Conservation (phyloP, 1,140 invertebrate genomes). For the Caenorhabditis briggsae region DNA sequence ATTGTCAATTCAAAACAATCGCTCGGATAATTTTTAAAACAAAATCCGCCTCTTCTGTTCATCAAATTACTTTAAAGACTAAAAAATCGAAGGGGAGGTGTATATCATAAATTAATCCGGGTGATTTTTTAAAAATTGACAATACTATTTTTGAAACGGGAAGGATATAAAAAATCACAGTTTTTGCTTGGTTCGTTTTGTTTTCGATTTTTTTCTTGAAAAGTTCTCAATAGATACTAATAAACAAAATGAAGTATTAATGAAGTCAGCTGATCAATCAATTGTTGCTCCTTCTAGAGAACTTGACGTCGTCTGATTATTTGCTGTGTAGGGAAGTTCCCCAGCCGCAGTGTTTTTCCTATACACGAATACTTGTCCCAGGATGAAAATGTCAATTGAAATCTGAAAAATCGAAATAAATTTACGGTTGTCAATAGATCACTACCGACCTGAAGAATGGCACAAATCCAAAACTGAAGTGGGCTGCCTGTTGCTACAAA, state of each 20-base stretch:
- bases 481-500: slow-evolving; percentile 91
- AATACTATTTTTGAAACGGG: background rate
- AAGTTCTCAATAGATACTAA: slow-evolving; percentile 47
- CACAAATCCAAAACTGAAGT: slow-evolving; percentile 95
- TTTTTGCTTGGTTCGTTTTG: background rate
- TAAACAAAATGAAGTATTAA: background rate
- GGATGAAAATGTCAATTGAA: slow-evolving; percentile 86
- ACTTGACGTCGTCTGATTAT: slow-evolving; percentile 95
- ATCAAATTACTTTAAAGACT: no score
- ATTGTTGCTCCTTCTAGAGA: slow-evolving; percentile 94
- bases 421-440: background rate
- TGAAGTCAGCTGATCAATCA: slow-evolving; percentile 86
- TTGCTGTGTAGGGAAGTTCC: slow-evolving; percentile 88
- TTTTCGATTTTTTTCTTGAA: background rate
- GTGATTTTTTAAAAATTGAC: background rate
- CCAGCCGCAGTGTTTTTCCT: slow-evolving; percentile 53
- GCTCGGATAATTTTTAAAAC: no score
- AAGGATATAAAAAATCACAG: slow-evolving; percentile 25
- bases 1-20: no score
- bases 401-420: slow-evolving; percentile 78
- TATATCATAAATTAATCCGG: no score
- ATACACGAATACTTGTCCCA: slow-evolving; percentile 85
- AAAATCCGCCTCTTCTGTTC: no score
- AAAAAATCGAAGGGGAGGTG: no score
- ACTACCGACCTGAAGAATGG: slow-evolving; percentile 85